Conservation (phyloP, 2,797 vertebrate species). For the Cephalopachus bancanus region DNA sequence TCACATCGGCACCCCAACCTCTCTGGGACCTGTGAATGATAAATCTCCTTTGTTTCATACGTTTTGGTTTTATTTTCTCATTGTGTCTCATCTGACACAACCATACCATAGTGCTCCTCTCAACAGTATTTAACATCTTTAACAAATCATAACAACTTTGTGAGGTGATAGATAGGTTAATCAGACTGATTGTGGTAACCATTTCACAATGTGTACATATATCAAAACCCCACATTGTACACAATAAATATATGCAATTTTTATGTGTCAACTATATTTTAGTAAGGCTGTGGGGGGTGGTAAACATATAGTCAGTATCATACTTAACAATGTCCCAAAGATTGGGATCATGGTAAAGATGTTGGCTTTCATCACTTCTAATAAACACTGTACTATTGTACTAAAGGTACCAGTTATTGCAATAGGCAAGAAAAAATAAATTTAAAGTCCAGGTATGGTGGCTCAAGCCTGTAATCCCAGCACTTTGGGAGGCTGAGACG, state of each 20-base stretch:
- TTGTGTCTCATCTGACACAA: background rate
- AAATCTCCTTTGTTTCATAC: background rate
- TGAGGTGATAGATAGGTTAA: background rate
- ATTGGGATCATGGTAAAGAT: background rate
- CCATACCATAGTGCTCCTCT: background rate
- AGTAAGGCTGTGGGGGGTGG: background rate
- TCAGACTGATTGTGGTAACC: background rate
- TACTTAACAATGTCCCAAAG: slow-evolving; percentile 22
- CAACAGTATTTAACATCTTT: background rate
- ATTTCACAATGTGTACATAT: background rate
- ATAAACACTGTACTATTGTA: background rate
- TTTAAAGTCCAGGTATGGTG: too few relatives aligned
- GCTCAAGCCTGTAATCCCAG: too few relatives aligned
- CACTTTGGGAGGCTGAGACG: too few relatives aligned
- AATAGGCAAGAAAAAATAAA: background rate
- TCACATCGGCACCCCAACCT: background rate
- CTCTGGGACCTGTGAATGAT: background rate
- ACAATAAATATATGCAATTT: background rate
- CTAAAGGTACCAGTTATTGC: slow-evolving; percentile 2
- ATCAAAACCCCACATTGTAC: background rate
- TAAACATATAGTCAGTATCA: background rate
- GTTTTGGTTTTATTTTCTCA: background rate
- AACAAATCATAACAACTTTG: background rate
- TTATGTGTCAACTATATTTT: background rate
- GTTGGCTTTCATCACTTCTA: slow-evolving; percentile 6